These are phyloP conservation scores for Colostygia pectinataria DNA, from an alignment of 2,888 invertebrate genomes.

Conservation along the genomic window DNA sequence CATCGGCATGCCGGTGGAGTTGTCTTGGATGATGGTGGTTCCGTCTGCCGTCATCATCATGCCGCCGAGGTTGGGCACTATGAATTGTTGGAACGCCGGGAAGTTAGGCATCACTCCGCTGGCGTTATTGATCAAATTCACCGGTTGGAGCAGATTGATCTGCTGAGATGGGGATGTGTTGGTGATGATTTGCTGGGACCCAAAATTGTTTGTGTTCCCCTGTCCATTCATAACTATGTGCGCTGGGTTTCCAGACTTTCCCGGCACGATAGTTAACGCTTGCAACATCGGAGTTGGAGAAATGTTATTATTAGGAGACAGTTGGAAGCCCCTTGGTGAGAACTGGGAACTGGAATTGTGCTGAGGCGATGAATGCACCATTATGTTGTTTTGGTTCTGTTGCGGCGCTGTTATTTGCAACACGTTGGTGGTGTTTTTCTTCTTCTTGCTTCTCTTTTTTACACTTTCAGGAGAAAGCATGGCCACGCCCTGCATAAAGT, in stretches of 20 bases:
- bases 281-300: slow-evolving; percentile 88
- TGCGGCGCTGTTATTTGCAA: slow-evolving; percentile 87
- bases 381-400: slow-evolving; percentile 85
- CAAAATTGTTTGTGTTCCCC: slow-evolving; percentile 82
- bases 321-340: slow-evolving; percentile 89
- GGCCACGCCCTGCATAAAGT: slow-evolving; percentile 67
- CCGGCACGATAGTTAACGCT: slow-evolving; percentile 89
- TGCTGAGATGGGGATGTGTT: slow-evolving; percentile 82
- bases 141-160: slow-evolving; percentile 90
- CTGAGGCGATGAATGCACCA: slow-evolving; percentile 79
- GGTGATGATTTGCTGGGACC: slow-evolving; percentile 87
- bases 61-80: slow-evolving; percentile 90
- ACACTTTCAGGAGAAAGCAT: slow-evolving; percentile 87
- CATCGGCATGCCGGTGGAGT: slow-evolving; percentile 86
- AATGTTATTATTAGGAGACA: slow-evolving; percentile 87
- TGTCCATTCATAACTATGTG: slow-evolving; percentile 91
- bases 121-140: slow-evolving; percentile 89
- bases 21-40: slow-evolving; percentile 89
- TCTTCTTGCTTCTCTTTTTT: slow-evolving; percentile 87
- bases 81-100: slow-evolving; percentile 91
- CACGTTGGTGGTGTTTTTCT: slow-evolving; percentile 89
- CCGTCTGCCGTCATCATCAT: slow-evolving; percentile 93
- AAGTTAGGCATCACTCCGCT: slow-evolving; percentile 88
- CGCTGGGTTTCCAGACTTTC: slow-evolving; percentile 87
- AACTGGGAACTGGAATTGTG: slow-evolving; percentile 80